Evolutionary conservation across 2,113 vertebrate genomes (phyloP).

Genomic region (Loxodonta africana): DNA sequence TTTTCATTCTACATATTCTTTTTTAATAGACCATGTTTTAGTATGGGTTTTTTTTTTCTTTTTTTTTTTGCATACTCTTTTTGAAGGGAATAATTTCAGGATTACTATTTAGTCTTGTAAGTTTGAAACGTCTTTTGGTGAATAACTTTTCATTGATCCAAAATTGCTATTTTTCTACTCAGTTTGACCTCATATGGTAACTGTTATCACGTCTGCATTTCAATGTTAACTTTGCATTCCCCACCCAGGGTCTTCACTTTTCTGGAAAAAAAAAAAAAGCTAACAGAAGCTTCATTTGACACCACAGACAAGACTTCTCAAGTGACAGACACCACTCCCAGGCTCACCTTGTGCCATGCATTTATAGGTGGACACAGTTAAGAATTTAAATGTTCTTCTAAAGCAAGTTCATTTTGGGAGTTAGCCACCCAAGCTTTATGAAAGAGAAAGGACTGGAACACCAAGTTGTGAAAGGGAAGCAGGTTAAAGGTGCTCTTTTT

Average conservation of each 20-base stretch:
- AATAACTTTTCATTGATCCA: neutral
- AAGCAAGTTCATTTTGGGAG: neutral
- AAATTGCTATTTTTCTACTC: neutral
- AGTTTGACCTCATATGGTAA: neutral
- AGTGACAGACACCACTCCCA: neutral
- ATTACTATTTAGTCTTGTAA: neutral
- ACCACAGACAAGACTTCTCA: neutral
- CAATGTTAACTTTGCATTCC: neutral
- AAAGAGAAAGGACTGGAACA: neutral
- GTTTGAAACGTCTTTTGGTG: neutral
- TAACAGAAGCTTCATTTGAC: neutral
- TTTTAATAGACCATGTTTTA: neutral
- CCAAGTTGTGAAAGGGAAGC: neutral
- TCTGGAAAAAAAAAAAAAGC: neutral
- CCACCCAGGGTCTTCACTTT: neutral
- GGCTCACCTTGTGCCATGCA: neutral
- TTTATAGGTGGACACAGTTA: neutral
- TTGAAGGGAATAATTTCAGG: neutral
- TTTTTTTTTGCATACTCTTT: too few species aligned
- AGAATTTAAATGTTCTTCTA: neutral
- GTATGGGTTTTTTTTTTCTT: neutral
- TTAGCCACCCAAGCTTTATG: neutral
- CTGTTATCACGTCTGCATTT: neutral
- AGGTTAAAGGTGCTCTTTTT: neutral
- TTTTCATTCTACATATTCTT: neutral